Conservation (phyloP, 64 coral and sea anemone species). For the Actinia equina region DNA sequence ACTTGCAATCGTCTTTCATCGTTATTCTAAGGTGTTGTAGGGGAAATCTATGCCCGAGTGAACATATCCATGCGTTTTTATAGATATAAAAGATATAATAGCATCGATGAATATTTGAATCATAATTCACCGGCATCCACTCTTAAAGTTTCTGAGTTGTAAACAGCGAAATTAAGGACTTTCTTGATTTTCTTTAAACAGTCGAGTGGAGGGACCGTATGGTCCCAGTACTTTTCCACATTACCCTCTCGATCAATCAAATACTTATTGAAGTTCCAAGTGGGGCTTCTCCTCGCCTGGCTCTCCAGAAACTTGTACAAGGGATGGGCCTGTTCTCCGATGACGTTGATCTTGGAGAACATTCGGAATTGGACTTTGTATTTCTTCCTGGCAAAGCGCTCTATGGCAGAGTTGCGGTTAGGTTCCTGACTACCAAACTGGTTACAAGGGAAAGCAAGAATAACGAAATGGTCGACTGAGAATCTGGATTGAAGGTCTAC, state of each 20-base stretch:
- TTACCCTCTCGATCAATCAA: constrained; percentile 65
- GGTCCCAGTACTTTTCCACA: constrained; percentile 82
- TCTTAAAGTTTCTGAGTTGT: background rate
- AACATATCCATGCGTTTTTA: too few species aligned
- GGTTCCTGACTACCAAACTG: constrained; percentile 97
- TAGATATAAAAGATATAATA: too few species aligned
- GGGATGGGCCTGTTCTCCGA: constrained; percentile 75
- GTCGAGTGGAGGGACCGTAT: constrained; percentile 47
- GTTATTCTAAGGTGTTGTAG: too few species aligned
- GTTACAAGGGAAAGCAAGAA: constrained; percentile 93
- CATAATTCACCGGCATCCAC: background rate
- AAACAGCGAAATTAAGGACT: constrained; percentile 14
- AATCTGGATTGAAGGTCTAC: constrained; percentile 72
- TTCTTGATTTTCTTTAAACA: constrained; percentile 49
- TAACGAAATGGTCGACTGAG: constrained; percentile 53
- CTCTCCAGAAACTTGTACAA: constrained; percentile 62
- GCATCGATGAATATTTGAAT: background rate
- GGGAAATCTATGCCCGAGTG: too few species aligned
- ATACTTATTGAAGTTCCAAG: constrained; percentile 98
- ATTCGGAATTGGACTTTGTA: constrained; percentile 85
- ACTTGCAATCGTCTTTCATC: too few species aligned
- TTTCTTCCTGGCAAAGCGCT: constrained; percentile 63
- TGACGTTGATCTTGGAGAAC: constrained; percentile 84
- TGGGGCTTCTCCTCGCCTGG: constrained; percentile 16
- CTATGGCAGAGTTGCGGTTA: constrained; percentile 65